Evolutionary conservation across 2,797 vertebrate genomes (phyloP), one percentile per base, ranked within the genome.

Genomic region (Glyptemys insculpta): DNA sequence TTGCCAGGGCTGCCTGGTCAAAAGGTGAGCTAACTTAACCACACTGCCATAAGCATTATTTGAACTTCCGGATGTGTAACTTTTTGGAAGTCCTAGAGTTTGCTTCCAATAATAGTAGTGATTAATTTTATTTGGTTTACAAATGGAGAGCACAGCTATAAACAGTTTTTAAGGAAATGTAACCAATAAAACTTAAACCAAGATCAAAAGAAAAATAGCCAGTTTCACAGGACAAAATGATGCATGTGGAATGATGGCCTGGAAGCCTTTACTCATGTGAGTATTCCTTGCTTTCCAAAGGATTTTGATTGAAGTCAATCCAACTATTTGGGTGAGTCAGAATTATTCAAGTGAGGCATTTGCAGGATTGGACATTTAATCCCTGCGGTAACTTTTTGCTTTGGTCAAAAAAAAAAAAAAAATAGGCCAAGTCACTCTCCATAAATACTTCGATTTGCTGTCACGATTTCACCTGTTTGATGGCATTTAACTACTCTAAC

Each of bases 1-100:
- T 97, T 98, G 90, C 98, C 99, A 95, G 99, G 99, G 98, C 97
- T 98, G 95, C 98, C 99, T 95, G 99, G 99, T 92, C 98, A 98
- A 89, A 99, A 99, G 99, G 99, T 99, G 95, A 99, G 99, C 97
- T 91, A 90, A 68, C 72, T 91, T 83, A 21, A 84, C 41, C 8
- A 8, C 29, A 6, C 56, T 91, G 37, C 34, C 53, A 1, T 90
- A 59, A 96, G 37, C 76, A 83, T 81, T 57, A 44, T 0, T 4
- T 41, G 3, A 88, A 87, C 57, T 89, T 93, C 8, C 12, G 86
- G 50, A 89, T 10, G 56, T 76, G 10, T 74, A 16, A 31, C n/a
- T 86, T 86, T 93, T 86, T 93, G 79, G 80, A 96, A 93, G 65
- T 15, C 2, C 1, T 21, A 34, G 68, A 37, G 68, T 5, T 19